Percentiles rank a stretch among this genome's conserved stretches.
Evolutionary conservation across 2,888 invertebrate genomes (phyloP).

Genomic region (Phytoseiulus persimilis): DNA sequence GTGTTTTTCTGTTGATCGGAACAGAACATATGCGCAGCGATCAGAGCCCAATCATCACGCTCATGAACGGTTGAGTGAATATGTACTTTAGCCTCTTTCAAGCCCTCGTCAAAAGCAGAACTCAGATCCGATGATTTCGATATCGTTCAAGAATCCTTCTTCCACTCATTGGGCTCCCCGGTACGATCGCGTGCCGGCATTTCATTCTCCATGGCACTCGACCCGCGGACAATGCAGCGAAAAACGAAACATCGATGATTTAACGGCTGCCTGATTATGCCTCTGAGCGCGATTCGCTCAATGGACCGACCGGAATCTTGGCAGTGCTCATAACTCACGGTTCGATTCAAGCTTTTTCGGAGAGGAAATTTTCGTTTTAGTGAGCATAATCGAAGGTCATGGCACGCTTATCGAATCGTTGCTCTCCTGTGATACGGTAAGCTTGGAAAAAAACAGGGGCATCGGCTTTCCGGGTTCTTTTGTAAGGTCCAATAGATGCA

Average conservation of each 20-base stretch:
- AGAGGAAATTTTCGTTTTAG: not conserved
- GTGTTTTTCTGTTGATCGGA: no score
- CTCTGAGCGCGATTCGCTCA: not conserved
- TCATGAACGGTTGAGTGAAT: no score
- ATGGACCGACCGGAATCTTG: not conserved
- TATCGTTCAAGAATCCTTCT: no score
- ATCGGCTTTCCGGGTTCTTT: not conserved
- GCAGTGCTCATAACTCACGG: not conserved
- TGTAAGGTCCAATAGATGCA: not conserved
- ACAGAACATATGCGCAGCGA: no score
- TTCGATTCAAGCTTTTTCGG: not conserved
- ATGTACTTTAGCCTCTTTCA: no score
- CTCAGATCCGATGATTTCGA: no score
- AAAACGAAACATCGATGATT: not conserved
- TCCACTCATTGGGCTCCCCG: no score
- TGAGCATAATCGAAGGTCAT: not conserved
- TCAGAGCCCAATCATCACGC: no score
- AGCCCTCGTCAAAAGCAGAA: no score
- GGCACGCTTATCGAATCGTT: not conserved
- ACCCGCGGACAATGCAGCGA: not conserved
- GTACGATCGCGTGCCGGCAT: no score
- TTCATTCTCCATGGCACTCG: no score
- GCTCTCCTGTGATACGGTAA: not conserved
- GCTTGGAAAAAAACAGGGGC: not conserved
- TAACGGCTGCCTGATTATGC: not conserved